A percentile compares a stretch with the other conserved stretches of the same genome.
Conservation (phyloP, 2,888 invertebrate genomes). For the Synanthedon vespiformis region DNA sequence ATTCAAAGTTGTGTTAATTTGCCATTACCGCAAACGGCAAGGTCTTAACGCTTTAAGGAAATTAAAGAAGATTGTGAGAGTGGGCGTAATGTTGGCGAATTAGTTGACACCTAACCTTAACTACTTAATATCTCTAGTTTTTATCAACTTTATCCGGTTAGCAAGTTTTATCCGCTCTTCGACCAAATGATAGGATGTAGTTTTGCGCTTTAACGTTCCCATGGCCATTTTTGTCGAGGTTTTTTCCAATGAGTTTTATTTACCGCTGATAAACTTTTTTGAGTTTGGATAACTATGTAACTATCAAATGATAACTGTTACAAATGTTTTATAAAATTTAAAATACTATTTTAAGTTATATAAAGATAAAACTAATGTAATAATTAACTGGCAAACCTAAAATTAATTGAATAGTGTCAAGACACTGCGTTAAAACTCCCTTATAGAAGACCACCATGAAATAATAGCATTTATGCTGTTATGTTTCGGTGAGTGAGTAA, state of each 20-base stretch:
- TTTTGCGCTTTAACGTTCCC: no score
- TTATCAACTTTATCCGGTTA: not conserved
- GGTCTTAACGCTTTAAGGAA: not conserved
- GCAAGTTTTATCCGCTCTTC: no score
- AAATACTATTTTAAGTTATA: not conserved
- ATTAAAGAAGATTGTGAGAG: not conserved
- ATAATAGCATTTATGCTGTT: no score
- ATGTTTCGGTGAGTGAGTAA: no score
- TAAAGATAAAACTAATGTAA: not conserved
- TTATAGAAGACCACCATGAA: no score
- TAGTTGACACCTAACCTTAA: not conserved
- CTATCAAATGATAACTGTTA: not conserved
- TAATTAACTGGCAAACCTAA: no score
- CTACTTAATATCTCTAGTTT: no score
- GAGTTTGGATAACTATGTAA: not conserved
- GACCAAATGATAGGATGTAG: no score
- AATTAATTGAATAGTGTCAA: no score
- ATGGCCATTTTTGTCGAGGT: no score
- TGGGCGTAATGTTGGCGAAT: not conserved
- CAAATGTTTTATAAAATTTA: not conserved
- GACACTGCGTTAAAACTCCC: no score
- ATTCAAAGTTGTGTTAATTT: not conserved
- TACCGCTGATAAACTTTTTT: not conserved
- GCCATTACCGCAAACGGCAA: not conserved
- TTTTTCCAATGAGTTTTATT: no score